These are phyloP conservation scores for Papilio xuthus DNA, from an alignment of 1,140 invertebrate genomes.

Conservation along the genomic window DNA sequence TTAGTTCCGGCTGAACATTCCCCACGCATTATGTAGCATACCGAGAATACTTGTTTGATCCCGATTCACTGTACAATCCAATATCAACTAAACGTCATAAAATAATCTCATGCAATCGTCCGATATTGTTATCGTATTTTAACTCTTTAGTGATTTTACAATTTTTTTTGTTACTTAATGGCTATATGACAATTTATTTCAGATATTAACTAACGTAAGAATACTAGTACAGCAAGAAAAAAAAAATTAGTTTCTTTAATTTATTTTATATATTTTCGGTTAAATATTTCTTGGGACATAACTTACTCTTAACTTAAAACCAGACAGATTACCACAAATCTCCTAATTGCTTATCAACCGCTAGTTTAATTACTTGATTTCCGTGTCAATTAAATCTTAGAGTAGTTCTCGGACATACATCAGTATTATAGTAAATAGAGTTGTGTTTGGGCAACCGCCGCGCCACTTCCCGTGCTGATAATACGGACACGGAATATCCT, in stretches of 20 bases:
- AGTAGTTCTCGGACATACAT: background rate
- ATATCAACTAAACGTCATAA: background rate
- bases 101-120: background rate
- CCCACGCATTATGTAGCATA: constrained; percentile 2
- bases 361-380: background rate
- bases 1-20: constrained; percentile 24
- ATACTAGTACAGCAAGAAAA: background rate
- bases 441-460: constrained; percentile 48
- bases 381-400: constrained; percentile 9
- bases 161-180: too few species aligned
- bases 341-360: background rate
- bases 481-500: constrained; percentile 46
- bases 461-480: constrained; percentile 61
- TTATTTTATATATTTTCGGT: too few species aligned
- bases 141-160: too few species aligned
- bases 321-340: background rate
- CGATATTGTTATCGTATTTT: background rate
- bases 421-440: background rate
- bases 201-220: too few species aligned
- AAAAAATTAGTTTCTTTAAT: too few species aligned
- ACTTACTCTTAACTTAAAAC: too few species aligned
- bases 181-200: too few species aligned
- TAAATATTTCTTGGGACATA: too few species aligned
- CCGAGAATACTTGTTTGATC: background rate
- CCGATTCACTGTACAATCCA: background rate